Base-by-base conservation (phyloP, 2,113 vertebrate species). In the Sinocyclocheilus grahami region DNA sequence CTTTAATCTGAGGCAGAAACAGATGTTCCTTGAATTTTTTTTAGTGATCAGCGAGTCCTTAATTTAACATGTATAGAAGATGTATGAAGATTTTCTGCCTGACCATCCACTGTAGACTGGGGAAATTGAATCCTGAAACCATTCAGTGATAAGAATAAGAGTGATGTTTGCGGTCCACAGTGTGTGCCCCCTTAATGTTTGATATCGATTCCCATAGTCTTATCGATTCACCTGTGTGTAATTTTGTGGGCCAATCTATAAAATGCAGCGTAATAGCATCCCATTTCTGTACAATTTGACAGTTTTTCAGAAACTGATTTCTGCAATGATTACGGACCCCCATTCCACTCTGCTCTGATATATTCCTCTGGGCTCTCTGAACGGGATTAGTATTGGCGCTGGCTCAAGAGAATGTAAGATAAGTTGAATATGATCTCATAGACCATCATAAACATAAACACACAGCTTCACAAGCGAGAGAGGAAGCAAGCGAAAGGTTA, bases 241-340 rank as follows among this genome's bases (percentile, higher is more conserved):
- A 14, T 16, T 55, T 46, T 76, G 74, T 65, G 37, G 13, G 7
- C n/a, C 39, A 77, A 62, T 84, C 71, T 60, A 62, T 39, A 62
- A 84, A n/a, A 76, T 62, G 13, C 33, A 11, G 10, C 1, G 16
- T 20, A 10, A 42, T 10, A 72, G 48, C 12, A 55, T 71, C 3
- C 20, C 48, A 58, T 80, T 78, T 13, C 10, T 69, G 27, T 78
- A 33, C 18, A 69, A 69, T 53, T 53, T 84, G 67, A 48, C 74
- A 53, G 55, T 37, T 85, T 53, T 79, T 72, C 74, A 85, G 62
- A 11, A 30, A 67, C 27, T 55, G 75, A 69, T 65, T 78, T 48
- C 48, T 37, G 37, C 58, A 18, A 48, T 24, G 76, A 48, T 69
- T 78, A 9, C 16, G n/a, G 48, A 71, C 37, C 63, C 33, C 48